phyloP scores from a whole-genome alignment of 1,140 invertebrate genomes.

The Pentalonia nigronervosa region DNA sequence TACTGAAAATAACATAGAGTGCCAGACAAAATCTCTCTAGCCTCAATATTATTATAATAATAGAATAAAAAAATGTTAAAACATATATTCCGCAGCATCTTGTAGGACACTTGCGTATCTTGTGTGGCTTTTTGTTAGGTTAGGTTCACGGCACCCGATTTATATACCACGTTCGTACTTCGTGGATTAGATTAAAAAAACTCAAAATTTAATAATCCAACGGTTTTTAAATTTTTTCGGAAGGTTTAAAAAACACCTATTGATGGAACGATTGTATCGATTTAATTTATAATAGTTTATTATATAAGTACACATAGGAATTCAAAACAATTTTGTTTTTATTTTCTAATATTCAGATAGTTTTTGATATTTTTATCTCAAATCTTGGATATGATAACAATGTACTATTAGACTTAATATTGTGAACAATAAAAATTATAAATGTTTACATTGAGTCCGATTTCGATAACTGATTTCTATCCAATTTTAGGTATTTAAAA shows the following conservation, averaged over 20 bases:
- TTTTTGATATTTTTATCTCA: too few relatives aligned
- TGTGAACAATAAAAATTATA: neutral
- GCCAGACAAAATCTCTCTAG: neutral
- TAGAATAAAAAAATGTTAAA: neutral
- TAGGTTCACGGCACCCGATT: neutral
- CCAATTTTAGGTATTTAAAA: neutral
- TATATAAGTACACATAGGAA: too few relatives aligned
- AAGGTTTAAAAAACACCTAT: too few relatives aligned
- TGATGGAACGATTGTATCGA: too few relatives aligned
- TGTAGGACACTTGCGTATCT: neutral
- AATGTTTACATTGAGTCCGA: neutral
- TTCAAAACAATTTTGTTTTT: too few relatives aligned
- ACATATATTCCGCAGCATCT: neutral
- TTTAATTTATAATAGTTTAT: too few relatives aligned
- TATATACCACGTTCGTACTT: neutral
- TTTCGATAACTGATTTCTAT: neutral
- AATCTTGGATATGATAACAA: too few relatives aligned
- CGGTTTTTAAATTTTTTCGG: neutral
- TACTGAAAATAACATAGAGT: neutral
- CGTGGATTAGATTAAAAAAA: neutral
- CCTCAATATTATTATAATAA: constrained; percentile 19
- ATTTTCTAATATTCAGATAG: too few relatives aligned
- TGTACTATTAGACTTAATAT: too few relatives aligned
- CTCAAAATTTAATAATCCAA: neutral
- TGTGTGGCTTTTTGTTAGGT: neutral